Base-by-base conservation (phyloP, 2,797 vertebrate species). In the Enteromius radiatus region DNA sequence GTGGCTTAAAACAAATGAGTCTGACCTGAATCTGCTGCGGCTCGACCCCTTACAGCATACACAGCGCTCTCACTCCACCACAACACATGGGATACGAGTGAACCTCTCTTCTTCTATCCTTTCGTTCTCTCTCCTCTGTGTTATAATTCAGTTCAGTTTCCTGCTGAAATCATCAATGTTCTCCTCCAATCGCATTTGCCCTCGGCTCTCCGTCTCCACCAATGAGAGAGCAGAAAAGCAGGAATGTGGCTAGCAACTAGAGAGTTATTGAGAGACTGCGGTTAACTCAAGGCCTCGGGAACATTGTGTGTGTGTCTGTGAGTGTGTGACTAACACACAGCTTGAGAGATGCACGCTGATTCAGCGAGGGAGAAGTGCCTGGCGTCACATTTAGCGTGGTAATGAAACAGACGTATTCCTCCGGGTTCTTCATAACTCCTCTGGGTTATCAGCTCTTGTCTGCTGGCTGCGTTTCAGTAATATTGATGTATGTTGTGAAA, bases 201-300 rank as follows among this genome's bases (percentile, higher is more conserved):
- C 86, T 89, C 88, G 75, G 88, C 82, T 71, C 61, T 6, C 10
- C 28, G 15, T 52, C 84, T 88, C 78, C 1, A 86, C 93, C 84
- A 94, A 93, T 93, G 84, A 89, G 84, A 88, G 86, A 1, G 28
- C 43, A 15, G 78, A 87, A 89, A 76, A 79, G 83, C 86, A 49
- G 84, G 73, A 87, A 61, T 82, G 87, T 89, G 90, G 90, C 87
- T 94, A 93, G 92, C 91, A 92, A 93, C 88, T 41, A 83, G 86
- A 80, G 85, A 87, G 88, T 85, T 68, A 69, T 86, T 89, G 84
- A 83, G 88, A 86, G 87, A 86, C 87, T 84, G 91, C 90, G 86
- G 88, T 78, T 86, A 85, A 84, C 86, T 86, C 84, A 85, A 85
- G 86, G 87, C 84, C 81, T 87, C 83, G 79, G 87, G 86, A 84